Percentiles rank a stretch among this genome's conserved stretches.
Evolutionary conservation across 1,140 invertebrate species (phyloP).

Genomic region (Drosophila tani): DNA sequence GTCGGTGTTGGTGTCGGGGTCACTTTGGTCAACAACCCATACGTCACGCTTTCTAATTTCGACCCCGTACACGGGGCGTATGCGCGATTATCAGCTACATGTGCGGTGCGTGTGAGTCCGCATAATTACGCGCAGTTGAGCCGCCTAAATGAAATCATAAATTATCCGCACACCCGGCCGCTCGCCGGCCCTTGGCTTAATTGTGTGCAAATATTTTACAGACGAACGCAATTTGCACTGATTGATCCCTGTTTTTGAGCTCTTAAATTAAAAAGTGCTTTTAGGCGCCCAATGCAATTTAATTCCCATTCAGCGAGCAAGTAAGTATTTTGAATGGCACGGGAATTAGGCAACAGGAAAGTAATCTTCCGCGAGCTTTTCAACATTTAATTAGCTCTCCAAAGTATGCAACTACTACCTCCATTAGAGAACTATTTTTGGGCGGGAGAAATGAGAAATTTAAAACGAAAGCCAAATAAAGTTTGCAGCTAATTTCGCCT

Average conservation of each 20-base stretch:
- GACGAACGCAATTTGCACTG: slow-evolving; percentile 45
- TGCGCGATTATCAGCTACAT: slow-evolving; percentile 64
- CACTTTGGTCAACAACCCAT: slow-evolving; percentile 29
- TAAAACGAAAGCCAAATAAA: slow-evolving; percentile 60
- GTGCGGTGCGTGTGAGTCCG: slow-evolving; percentile 45
- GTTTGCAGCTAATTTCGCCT: slow-evolving; percentile 60
- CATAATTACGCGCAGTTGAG: slow-evolving; percentile 78
- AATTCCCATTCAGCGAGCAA: background rate
- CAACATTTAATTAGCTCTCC: slow-evolving; percentile 3
- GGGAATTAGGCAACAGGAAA: background rate
- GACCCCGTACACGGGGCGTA: slow-evolving; percentile 52
- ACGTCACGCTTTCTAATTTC: slow-evolving; percentile 34
- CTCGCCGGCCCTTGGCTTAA: slow-evolving; percentile 59
- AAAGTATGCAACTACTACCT: slow-evolving; percentile 27
- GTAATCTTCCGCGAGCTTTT: background rate
- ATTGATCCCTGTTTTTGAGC: slow-evolving; percentile 50
- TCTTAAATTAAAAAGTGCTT: slow-evolving; percentile 6
- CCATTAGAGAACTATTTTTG: slow-evolving; percentile 19
- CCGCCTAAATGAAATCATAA: slow-evolving; percentile 79
- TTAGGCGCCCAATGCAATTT: background rate
- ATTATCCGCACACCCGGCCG: slow-evolving; percentile 56
- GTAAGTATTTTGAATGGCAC: slow-evolving; percentile 9
- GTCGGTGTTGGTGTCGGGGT: slow-evolving; percentile 1
- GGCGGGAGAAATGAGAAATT: slow-evolving; percentile 3
- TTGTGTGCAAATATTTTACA: slow-evolving; percentile 74